Evolutionary conservation across 2,797 vertebrate genomes (phyloP), one percentile per base, ranked within the genome.

Genomic region (Chaetodon trifasciatus): DNA sequence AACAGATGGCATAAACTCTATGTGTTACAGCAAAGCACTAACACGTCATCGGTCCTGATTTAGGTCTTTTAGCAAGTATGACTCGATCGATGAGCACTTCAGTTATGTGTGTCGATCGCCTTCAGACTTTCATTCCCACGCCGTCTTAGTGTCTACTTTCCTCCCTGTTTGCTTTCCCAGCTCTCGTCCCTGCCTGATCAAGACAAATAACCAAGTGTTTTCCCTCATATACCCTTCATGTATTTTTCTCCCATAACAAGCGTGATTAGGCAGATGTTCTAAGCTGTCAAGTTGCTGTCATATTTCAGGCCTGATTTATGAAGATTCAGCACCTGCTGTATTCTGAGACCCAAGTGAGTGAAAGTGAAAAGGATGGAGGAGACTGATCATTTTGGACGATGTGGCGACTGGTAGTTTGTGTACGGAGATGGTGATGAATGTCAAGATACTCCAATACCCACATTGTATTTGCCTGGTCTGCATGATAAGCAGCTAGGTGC

Each of bases 241-340:
- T 89, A 83, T 89, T 89, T 85, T 81, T 85, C 70, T 76, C 74
- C 62, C 69, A 84, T 91, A 88, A 92, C 86, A 86, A 88, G 91
- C 68, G 42, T 89, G 91, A 93, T 92, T 90, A 92, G 88, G 90
- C 89, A 92, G 86, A 89, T 91, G 89, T 89, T 88, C 70, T 10
- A 55, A 80, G 84, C 82, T 86, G 83, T 90, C 89, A 82, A 28
- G 24, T 74, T 80, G 81, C 87, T 88, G 89, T 92, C 91, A 84
- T 76, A 80, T 82, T 81, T 76, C 42, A 17, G 74, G 58, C 21
- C 72, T 90, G 88, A 92, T 92, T 91, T 88, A 89, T 91, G 90
- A 79, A 86, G 80, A 89, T 12, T 2, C 78, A 19, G 73, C 85
- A 89, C 78, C 88, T 90, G 88, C 76, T 89, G 3, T 44, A 55